Evolutionary conservation across 2,797 vertebrate species (phyloP).

Genomic region (Falco concolor): DNA sequence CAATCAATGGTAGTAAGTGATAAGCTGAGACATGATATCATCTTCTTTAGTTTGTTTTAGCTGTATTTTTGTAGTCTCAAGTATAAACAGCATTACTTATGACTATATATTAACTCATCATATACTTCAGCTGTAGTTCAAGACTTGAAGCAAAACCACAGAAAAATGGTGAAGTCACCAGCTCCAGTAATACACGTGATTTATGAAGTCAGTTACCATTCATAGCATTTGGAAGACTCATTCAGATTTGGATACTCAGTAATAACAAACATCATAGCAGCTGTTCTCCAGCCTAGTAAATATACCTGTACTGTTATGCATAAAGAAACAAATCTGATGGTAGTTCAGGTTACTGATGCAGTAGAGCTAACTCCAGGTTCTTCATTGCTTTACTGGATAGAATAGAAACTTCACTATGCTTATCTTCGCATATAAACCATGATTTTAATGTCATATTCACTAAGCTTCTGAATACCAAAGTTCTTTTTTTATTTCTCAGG

Average conservation of each 20-base stretch:
- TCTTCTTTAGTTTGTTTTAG: neutral
- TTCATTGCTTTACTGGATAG: neutral
- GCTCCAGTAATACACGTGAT: rapidly evolving
- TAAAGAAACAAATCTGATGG: neutral
- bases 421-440: neutral
- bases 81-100: neutral
- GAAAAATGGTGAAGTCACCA: neutral
- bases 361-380: neutral
- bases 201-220: neutral
- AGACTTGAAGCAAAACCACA: neutral
- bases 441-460: neutral
- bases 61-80: neutral
- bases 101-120: neutral
- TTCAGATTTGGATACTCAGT: neutral
- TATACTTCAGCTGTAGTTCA: neutral
- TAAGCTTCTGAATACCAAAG: neutral
- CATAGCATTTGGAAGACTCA: neutral
- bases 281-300: neutral
- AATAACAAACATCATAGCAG: neutral
- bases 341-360: neutral
- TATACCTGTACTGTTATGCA: neutral
- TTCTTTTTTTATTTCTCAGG: neutral
- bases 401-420: neutral
- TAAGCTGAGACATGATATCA: neutral
- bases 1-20: rapidly evolving